Conservation (phyloP, 1,140 invertebrate genomes). For the Pogonognathellus flavescens region DNA sequence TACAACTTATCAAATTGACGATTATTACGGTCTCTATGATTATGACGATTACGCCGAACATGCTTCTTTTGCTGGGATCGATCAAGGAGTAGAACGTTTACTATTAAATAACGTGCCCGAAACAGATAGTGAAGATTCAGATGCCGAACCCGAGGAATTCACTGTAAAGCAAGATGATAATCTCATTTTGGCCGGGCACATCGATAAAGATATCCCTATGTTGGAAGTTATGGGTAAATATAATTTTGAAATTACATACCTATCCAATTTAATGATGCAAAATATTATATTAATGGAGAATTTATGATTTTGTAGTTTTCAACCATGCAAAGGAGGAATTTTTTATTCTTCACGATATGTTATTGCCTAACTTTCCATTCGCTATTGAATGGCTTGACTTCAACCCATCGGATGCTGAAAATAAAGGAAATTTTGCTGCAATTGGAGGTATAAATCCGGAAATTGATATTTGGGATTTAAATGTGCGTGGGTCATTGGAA, state of each 20-base stretch:
- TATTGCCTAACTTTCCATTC: conserved; percentile 88
- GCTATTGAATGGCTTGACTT: conserved; percentile 93
- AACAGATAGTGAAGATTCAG: conserved; percentile 73
- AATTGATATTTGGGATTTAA: conserved; percentile 95
- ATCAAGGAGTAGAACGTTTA: conserved; percentile 76
- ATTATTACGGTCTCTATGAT: conserved; percentile 75
- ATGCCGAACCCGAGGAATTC: conserved; percentile 92
- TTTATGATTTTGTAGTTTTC: conserved; percentile 79
- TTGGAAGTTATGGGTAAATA: conserved; percentile 87
- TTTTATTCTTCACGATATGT: conserved; percentile 93
- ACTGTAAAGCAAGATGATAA: conserved; percentile 91
- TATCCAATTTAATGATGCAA: neutral
- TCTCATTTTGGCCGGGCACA: conserved; percentile 88
- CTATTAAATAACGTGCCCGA: conserved; percentile 73
- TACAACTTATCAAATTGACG: conserved; percentile 66
- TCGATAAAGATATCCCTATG: conserved; percentile 85
- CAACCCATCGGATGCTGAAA: conserved; percentile 76
- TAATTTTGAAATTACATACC: neutral
- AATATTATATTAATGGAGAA: neutral
- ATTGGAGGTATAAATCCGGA: conserved; percentile 91
- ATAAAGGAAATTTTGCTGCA: conserved; percentile 86
- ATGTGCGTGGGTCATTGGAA: conserved; percentile 90
- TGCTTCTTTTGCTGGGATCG: conserved; percentile 78
- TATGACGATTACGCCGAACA: conserved; percentile 68
- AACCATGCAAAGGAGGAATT: conserved; percentile 89